Evolutionary conservation across 2,113 vertebrate genomes (phyloP), one percentile per base, ranked within the genome.

Genomic region (Lates calcarifer): DNA sequence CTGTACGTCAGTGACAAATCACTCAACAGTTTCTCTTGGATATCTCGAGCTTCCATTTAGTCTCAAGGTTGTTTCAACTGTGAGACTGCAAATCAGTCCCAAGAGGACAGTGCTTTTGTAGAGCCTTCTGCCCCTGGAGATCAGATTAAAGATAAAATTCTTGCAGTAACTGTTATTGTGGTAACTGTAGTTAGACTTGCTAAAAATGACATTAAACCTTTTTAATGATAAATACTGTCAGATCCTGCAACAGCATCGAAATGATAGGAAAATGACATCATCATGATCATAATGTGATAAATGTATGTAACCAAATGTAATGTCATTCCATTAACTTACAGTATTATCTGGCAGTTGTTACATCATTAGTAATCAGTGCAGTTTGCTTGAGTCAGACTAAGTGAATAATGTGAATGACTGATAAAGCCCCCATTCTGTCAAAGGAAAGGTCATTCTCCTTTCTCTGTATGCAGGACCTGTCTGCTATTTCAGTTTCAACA

Each of bases 341-440:
- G 3, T 43, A 31, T 26, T 24, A 41, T 81, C 55, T 61, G 41
- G 1, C 15, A 53, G 22, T 33, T 71, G 26, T 39, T 28, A 35
- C 17, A 47, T 75, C n/a, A 57, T 77, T 20, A 81, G 45, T 43
- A 77, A 69, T 68, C 65, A n/a, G 65, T 43, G 70, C 58, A 8
- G 37, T 69, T 49, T 69, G 49, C 12, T 13, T 61, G 56, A 78
- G 29, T 82, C 78, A 63, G 20, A 51, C 74, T 53, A 9, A 39
- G 37, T 86, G 71, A 86, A 61, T 65, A 33, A 73, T 39, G 57
- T 58, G 57, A 61, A 55, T 62, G 82, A 82, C 60, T 22, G 77
- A 84, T 74, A 78, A 77, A 74, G 53, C 9, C 56, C 57, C 20
- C 10, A 2, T 70, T 81, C 76, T 74, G 70, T 88, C 85, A 82